Percentiles rank a stretch among this genome's conserved stretches.
Conservation (phyloP, 2,888 invertebrate genomes). For the Pseudolycoriella hygida region DNA sequence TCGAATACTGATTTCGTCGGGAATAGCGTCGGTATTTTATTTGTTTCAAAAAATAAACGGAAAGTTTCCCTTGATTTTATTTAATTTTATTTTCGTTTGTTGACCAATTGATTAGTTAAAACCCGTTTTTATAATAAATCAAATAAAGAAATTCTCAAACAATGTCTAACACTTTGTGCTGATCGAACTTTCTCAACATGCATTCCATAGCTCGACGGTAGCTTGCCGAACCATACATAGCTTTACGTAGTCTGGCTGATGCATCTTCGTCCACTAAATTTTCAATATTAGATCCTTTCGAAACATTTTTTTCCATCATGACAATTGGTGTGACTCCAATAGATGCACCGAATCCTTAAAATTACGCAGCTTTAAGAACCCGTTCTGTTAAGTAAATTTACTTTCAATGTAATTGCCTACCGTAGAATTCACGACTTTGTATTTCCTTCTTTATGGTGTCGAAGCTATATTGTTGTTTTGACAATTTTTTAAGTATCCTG, state of each 20-base stretch:
- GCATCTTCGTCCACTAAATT: not conserved
- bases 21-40: too few species aligned
- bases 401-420: not conserved
- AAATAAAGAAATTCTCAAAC: too few species aligned
- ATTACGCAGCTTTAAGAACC: constrained; percentile 6
- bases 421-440: constrained; percentile 19
- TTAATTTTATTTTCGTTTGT: too few species aligned
- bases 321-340: constrained; percentile 12
- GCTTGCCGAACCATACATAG: not conserved
- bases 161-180: too few species aligned
- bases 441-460: constrained; percentile 19
- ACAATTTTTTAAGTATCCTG: constrained; percentile 15
- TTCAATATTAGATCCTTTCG: constrained; percentile 8
- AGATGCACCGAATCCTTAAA: constrained; percentile 12
- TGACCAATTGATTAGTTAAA: too few species aligned
- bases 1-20: too few species aligned
- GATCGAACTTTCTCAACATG: constrained; percentile 19
- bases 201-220: constrained; percentile 15
- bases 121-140: too few species aligned
- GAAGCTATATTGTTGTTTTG: constrained; percentile 15
- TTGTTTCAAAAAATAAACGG: too few species aligned
- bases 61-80: too few species aligned
- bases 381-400: not conserved
- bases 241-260: not conserved
- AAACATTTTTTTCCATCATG: constrained; percentile 10